Evolutionary conservation across 2,113 vertebrate genomes (phyloP).

Genomic region (Ceuthmochares aereus): DNA sequence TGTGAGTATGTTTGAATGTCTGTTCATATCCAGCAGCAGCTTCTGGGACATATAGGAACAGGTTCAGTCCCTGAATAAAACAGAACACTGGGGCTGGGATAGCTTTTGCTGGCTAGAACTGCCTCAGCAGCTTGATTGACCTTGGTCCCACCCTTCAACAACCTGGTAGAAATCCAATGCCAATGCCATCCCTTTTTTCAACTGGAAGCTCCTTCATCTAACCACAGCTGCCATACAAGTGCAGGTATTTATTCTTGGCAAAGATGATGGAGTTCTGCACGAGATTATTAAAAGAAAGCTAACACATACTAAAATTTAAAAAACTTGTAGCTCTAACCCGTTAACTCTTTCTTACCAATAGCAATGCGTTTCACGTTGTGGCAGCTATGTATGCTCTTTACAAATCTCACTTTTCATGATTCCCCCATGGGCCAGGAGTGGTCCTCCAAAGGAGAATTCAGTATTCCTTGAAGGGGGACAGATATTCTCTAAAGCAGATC

Average conservation of each 20-base stretch:
- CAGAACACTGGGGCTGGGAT: not conserved
- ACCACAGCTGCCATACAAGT: not conserved
- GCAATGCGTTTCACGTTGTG: not conserved
- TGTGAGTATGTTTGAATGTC: not conserved
- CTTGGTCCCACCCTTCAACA: not conserved
- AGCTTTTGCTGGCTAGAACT: not conserved
- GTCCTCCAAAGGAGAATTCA: not conserved
- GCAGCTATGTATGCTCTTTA: not conserved
- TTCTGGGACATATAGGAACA: not conserved
- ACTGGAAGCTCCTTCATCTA: not conserved
- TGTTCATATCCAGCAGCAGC: not conserved
- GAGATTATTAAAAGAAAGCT: not conserved
- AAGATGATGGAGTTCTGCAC: not conserved
- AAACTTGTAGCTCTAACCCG: not conserved
- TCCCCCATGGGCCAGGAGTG: rapidly evolving
- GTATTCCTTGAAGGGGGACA: not conserved
- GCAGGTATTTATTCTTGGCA: not conserved
- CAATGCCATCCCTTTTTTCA: not conserved
- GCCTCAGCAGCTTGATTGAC: not conserved
- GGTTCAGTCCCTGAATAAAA: not conserved
- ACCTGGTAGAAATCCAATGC: not conserved
- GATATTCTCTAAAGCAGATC: not conserved
- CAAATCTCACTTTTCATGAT: rapidly evolving
- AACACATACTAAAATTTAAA: not conserved
- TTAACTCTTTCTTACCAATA: not conserved